A percentile compares a stretch with the other conserved stretches of the same genome.
Conservation (phyloP, 2,797 vertebrate genomes). For the Mus spretus region DNA sequence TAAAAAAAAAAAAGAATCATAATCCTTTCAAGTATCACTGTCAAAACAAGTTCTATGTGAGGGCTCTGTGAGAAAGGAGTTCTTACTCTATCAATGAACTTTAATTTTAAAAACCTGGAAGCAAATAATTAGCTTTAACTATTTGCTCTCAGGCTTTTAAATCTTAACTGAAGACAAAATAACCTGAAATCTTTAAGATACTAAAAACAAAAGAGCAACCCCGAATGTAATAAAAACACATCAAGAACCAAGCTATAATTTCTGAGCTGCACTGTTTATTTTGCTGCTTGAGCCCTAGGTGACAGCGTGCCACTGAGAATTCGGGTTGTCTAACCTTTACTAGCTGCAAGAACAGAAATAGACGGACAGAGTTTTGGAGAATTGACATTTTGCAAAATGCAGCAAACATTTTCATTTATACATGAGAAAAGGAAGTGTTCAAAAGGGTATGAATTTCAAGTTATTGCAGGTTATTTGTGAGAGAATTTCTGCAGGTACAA, state of each 20-base stretch:
- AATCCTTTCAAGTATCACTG: constrained; percentile 78
- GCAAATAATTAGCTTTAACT: constrained; percentile 71
- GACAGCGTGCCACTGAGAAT: constrained; percentile 91
- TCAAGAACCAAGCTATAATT: constrained; percentile 91
- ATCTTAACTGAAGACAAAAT: constrained; percentile 78
- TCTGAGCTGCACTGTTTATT: constrained; percentile 94
- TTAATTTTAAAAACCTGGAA: constrained; percentile 75
- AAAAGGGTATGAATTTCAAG: constrained; percentile 93
- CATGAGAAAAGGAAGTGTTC: constrained; percentile 93
- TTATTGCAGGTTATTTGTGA: constrained; percentile 94
- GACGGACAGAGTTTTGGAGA: constrained; percentile 91
- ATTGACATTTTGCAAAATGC: constrained; percentile 92
- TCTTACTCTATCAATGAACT: constrained; percentile 78
- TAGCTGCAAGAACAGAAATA: constrained; percentile 93
- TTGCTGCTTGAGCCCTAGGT: constrained; percentile 93
- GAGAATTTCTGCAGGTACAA: constrained; percentile 93
- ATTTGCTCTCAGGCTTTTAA: constrained; percentile 73
- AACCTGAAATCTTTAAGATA: constrained; percentile 79
- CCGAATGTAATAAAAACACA: constrained; percentile 89
- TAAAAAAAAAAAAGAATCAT: constrained; percentile 65
- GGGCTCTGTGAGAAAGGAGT: constrained; percentile 81
- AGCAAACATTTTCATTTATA: constrained; percentile 93
- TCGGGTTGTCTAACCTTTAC: constrained; percentile 91
- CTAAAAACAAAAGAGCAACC: constrained; percentile 79
- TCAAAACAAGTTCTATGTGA: constrained; percentile 77